Conservation (phyloP, 1,140 invertebrate genomes). For the Octopus sinensis region DNA sequence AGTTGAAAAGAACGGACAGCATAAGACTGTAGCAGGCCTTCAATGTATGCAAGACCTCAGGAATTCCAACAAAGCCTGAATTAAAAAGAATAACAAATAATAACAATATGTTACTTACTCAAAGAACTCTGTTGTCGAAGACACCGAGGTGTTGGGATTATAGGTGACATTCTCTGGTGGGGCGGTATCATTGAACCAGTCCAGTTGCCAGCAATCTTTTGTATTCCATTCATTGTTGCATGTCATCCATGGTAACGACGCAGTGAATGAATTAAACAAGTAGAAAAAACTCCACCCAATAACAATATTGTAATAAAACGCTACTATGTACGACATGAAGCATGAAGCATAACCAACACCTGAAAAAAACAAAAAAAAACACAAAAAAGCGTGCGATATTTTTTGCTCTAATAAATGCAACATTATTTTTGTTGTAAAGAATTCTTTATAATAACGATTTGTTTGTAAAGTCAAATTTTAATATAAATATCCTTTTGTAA, state of each 20-base stretch:
- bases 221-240: slow-evolving; percentile 76
- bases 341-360: slow-evolving; percentile 54
- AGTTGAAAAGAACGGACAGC: no score
- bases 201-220: slow-evolving; percentile 64
- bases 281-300: slow-evolving; percentile 96
- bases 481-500: no score
- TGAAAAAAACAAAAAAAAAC: slow-evolving; percentile 23
- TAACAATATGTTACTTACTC: slow-evolving; percentile 32
- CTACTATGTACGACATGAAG: slow-evolving; percentile 95
- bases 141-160: slow-evolving; percentile 29
- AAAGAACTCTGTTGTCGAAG: slow-evolving; percentile 39
- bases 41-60: no score
- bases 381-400: no score
- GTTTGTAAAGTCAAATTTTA: no score
- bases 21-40: no score
- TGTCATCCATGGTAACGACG: slow-evolving; percentile 86
- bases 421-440: no score
- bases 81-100: no score
- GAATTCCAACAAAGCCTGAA: no score
- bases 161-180: slow-evolving; percentile 22
- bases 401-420: no score
- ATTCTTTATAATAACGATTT: no score
- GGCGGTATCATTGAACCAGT: slow-evolving; percentile 78
- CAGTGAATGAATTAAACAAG: slow-evolving; percentile 91
- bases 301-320: slow-evolving; percentile 99